Evolutionary conservation across 2,797 vertebrate genomes (phyloP), one percentile per base, ranked within the genome.

Genomic region (Scyliorhinus canicula): DNA sequence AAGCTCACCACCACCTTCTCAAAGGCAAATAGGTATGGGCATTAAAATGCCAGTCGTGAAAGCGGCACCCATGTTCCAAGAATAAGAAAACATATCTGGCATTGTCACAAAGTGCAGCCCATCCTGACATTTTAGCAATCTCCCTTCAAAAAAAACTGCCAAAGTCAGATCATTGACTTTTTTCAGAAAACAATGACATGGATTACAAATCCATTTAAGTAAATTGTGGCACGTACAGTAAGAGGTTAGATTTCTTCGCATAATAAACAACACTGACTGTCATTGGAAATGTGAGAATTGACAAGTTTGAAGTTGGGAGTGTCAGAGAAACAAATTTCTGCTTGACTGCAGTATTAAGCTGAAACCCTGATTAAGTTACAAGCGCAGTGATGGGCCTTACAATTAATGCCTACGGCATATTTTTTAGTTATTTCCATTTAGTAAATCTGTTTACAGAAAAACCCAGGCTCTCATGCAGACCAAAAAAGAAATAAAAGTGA

Each of bases 271-370:
- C 26, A 35, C 47, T 71, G 47, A 94, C 16, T 71, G 44, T 74
- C 93, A 71, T n/a, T 74, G 93, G 93, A 74, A 94, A 94, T 94
- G 47, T 94, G 93, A 94, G 93, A 71, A 93, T 52, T 93, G 44
- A 93, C n/a, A 93, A 71, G 65, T 52, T 47, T 93, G 65, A 94
- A 94, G 67, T 71, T 94, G 93, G 44, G 31, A 94, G 26, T 71
- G 44, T 93, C 63, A 71, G 44, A 93, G 31, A 44, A 93, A 93
- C 63, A 69, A 69, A 93, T 93, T 93, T 67, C 65, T 69, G 40
- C 91, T 93, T 93, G 63, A 44, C 65, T 74, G 47, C 44, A 31
- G 47, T 26, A 71, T 71, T 69, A 94, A 93, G 65, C 40, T 93
- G 63, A 24, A 94, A 69, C 67, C 47, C 93, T 94, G 67, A 50